Evolutionary conservation across 2,113 vertebrate species (phyloP).

Genomic region (Empidonax alnorum): DNA sequence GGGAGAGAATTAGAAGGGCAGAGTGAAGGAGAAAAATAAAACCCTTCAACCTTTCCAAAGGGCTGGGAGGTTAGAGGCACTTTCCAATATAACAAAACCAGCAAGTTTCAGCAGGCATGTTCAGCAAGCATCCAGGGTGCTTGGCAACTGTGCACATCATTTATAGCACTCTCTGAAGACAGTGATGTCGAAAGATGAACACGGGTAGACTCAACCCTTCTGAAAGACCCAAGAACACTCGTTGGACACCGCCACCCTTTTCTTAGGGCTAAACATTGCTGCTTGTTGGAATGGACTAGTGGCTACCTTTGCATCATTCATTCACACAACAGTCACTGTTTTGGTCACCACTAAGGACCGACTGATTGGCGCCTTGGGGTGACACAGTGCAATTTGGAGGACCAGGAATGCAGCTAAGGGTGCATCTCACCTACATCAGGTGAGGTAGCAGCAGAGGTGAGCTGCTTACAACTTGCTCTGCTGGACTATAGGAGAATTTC

Average conservation of each 20-base stretch:
- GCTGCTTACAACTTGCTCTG: background rate
- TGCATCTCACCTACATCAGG: background rate
- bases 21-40: background rate
- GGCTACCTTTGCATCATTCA: background rate
- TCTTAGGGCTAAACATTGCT: background rate
- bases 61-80: background rate
- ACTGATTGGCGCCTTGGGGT: background rate
- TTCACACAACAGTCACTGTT: accelerated
- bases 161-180: background rate
- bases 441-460: background rate
- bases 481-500: background rate
- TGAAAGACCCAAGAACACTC: background rate
- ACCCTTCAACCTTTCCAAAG: background rate
- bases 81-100: background rate
- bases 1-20: background rate
- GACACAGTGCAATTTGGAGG: background rate
- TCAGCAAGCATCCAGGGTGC: background rate
- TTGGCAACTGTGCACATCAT: background rate
- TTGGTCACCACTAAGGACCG: background rate
- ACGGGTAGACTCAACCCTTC: background rate
- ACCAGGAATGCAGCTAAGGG: background rate
- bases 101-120: background rate
- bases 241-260: background rate
- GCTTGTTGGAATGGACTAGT: background rate
- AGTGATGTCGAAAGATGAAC: background rate